A percentile compares a stretch with the other conserved stretches of the same genome.
These are phyloP conservation scores for Alces alces DNA, from an alignment of 2,113 vertebrate species.

Conservation along the genomic window DNA sequence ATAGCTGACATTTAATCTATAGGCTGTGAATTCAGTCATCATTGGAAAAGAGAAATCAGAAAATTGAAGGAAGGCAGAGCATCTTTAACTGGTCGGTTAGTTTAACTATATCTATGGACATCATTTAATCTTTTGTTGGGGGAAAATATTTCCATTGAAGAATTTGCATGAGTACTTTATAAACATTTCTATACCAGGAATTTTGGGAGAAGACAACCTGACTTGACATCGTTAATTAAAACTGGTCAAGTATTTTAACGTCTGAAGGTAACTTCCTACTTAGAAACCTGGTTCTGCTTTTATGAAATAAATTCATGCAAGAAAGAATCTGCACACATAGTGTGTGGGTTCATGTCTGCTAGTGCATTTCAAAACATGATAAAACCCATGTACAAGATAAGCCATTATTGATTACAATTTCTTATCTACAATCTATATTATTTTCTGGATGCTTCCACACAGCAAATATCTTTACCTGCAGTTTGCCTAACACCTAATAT, in stretches of 20 bases:
- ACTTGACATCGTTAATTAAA: background rate
- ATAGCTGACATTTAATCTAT: slow-evolving; percentile 9
- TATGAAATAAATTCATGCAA: background rate
- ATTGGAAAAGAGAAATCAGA: slow-evolving; percentile 12
- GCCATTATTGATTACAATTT: background rate
- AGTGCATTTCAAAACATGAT: background rate
- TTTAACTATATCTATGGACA: background rate
- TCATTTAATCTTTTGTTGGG: background rate
- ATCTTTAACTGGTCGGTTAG: background rate
- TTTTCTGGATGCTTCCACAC: background rate
- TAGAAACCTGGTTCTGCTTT: background rate
- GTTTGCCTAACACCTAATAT: background rate
- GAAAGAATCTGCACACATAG: background rate
- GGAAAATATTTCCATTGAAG: background rate
- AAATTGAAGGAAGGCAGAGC: background rate
- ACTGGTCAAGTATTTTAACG: background rate
- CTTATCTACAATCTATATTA: background rate
- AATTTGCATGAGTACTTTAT: background rate
- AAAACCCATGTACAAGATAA: background rate
- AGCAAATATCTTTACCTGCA: background rate
- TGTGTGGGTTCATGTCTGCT: background rate
- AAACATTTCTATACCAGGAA: background rate
- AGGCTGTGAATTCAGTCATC: slow-evolving; percentile 21
- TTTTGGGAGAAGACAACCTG: background rate
- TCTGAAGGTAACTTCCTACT: background rate